These are phyloP conservation scores for Epinephelus lanceolatus DNA, from an alignment of 2,113 vertebrate genomes.

Conservation along the genomic window DNA sequence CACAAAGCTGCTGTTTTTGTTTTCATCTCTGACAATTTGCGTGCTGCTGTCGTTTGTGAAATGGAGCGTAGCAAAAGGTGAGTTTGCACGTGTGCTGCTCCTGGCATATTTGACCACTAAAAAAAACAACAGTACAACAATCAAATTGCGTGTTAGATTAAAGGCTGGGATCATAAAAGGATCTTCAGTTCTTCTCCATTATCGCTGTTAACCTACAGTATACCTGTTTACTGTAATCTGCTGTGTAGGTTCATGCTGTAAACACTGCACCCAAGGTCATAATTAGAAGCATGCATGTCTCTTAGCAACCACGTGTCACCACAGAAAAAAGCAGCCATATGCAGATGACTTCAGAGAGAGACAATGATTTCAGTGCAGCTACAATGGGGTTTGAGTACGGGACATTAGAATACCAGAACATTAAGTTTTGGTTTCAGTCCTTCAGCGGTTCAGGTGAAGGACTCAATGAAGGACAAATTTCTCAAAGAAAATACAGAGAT, in stretches of 20 bases:
- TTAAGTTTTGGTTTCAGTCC: not conserved
- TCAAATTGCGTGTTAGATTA: conserved; percentile 14
- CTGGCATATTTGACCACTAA: not conserved
- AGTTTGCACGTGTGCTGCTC: not conserved
- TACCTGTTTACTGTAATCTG: not conserved
- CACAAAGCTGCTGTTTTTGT: conserved; percentile 61
- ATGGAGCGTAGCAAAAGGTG: conserved; percentile 24
- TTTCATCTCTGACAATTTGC: conserved; percentile 63
- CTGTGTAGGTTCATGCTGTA: not conserved
- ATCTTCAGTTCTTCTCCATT: not conserved
- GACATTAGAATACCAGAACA: not conserved
- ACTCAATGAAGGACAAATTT: not conserved
- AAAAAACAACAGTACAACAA: not conserved
- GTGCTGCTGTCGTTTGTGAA: conserved; percentile 33
- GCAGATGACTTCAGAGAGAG: not conserved
- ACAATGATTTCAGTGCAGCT: not conserved
- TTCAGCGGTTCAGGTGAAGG: not conserved
- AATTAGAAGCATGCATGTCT: not conserved
- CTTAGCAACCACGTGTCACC: not conserved
- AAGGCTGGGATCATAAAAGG: not conserved
- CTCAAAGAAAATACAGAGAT: too few species aligned
- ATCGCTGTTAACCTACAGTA: not conserved
- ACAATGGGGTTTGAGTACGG: not conserved
- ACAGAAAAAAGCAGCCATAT: not conserved
- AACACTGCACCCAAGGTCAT: not conserved